Percentiles rank a stretch among this genome's conserved stretches.
Conservation (phyloP, 1,140 invertebrate genomes). For the Calliphora vicina region DNA sequence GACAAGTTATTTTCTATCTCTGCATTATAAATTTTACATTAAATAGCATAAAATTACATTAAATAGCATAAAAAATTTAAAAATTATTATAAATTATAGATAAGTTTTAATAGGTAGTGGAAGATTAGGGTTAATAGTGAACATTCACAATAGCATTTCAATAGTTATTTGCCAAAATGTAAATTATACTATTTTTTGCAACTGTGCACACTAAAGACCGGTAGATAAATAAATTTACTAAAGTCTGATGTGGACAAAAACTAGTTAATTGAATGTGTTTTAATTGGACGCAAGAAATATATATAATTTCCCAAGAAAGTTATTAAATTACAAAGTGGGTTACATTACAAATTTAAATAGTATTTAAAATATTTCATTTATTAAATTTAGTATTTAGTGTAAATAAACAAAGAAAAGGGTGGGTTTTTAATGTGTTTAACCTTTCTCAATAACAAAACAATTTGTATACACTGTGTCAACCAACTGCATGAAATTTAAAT, state of each 20-base stretch:
- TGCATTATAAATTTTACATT: too few relatives aligned
- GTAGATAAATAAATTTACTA: not conserved
- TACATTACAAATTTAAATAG: too few relatives aligned
- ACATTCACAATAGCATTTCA: not conserved
- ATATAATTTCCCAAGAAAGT: not conserved
- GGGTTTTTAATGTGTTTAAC: not conserved
- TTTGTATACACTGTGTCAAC: not conserved
- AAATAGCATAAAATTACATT: too few relatives aligned
- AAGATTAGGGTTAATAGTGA: not conserved
- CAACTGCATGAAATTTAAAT: too few relatives aligned
- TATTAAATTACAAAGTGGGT: not conserved
- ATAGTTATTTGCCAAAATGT: not conserved
- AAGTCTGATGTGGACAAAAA: not conserved
- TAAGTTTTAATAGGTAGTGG: too few relatives aligned
- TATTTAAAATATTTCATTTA: not conserved
- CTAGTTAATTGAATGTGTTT: not conserved
- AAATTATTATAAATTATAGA: too few relatives aligned
- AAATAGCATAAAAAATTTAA: too few relatives aligned
- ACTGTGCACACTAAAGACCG: not conserved
- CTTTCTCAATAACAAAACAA: constrained; percentile 5
- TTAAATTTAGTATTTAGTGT: too few relatives aligned
- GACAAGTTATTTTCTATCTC: too few relatives aligned
- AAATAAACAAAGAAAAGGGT: not conserved
- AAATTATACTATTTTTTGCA: not conserved
- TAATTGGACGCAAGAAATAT: not conserved